phyloP scores from a whole-genome alignment of 2,113 vertebrate genomes.

The Ahaetulla prasina region DNA sequence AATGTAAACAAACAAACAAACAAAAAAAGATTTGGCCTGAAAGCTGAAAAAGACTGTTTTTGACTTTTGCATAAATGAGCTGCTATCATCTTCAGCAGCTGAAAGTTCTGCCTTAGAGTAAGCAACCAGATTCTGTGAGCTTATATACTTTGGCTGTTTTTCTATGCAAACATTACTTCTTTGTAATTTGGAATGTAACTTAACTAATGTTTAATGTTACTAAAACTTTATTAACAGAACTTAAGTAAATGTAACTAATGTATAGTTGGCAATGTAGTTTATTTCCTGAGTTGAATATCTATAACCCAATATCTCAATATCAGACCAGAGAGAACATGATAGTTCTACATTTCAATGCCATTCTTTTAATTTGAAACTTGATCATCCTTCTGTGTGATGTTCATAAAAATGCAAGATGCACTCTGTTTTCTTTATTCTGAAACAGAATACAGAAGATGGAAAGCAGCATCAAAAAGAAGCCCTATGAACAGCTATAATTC shows the following conservation, averaged over 20 bases:
- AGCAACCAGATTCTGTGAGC: background rate
- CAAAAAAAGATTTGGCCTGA: background rate
- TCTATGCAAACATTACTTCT: background rate
- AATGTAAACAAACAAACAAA: too few species aligned
- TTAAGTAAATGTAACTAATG: too few species aligned
- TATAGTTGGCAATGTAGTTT: too few species aligned
- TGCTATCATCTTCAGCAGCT: background rate
- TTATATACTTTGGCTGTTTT: background rate
- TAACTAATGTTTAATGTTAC: too few species aligned
- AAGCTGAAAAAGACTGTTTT: background rate
- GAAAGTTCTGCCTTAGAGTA: background rate
- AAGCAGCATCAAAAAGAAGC: background rate
- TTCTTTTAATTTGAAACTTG: background rate
- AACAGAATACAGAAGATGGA: background rate
- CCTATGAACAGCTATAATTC: background rate
- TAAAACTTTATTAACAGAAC: too few species aligned
- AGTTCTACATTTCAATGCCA: background rate
- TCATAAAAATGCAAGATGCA: background rate
- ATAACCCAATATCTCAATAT: background rate
- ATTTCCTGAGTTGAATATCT: background rate
- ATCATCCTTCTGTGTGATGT: background rate
- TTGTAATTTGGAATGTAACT: background rate
- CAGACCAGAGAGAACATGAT: background rate
- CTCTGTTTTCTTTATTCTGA: background rate
- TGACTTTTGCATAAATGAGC: background rate